phyloP scores from a whole-genome alignment of 2,888 invertebrate species.

The Drosophila vallismaia region DNA sequence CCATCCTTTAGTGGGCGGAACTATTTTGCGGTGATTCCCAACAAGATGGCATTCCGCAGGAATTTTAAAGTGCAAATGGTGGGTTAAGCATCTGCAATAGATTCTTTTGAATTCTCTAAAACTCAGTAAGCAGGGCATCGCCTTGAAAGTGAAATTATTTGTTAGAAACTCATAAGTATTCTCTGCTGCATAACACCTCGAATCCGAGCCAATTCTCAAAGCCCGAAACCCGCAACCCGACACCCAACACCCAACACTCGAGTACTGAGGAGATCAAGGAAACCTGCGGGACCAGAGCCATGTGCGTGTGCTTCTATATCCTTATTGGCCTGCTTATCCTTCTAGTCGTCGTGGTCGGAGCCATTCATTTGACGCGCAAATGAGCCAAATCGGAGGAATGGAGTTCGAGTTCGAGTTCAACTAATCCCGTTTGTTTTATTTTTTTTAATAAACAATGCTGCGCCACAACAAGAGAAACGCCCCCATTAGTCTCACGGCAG shows the following conservation, averaged over 20 bases:
- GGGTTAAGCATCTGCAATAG: no score
- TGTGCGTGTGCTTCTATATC: slow-evolving; percentile 53
- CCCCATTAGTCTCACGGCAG: not conserved
- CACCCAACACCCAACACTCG: not conserved
- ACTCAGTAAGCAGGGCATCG: not conserved
- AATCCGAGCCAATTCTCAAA: no score
- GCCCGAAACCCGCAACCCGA: no score
- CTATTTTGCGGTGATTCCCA: slow-evolving; percentile 12
- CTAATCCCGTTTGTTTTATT: not conserved
- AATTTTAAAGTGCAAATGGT: not conserved
- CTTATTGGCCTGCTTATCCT: slow-evolving; percentile 15
- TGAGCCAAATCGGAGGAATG: not conserved
- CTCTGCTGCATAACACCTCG: no score
- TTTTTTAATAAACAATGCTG: not conserved
- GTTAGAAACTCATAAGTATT: no score
- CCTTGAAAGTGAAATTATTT: not conserved
- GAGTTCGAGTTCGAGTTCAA: not conserved
- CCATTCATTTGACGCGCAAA: slow-evolving; percentile 1
- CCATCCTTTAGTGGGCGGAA: not conserved
- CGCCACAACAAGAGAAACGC: not conserved
- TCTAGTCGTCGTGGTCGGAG: not conserved
- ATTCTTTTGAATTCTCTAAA: no score
- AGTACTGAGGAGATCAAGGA: not conserved
- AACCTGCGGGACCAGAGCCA: slow-evolving; percentile 2
- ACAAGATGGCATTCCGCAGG: not conserved